These are phyloP conservation scores for rabbit (Oryctolagus cuniculus) DNA, from an alignment of 2,113 vertebrate species.

Conservation along the genomic window DNA sequence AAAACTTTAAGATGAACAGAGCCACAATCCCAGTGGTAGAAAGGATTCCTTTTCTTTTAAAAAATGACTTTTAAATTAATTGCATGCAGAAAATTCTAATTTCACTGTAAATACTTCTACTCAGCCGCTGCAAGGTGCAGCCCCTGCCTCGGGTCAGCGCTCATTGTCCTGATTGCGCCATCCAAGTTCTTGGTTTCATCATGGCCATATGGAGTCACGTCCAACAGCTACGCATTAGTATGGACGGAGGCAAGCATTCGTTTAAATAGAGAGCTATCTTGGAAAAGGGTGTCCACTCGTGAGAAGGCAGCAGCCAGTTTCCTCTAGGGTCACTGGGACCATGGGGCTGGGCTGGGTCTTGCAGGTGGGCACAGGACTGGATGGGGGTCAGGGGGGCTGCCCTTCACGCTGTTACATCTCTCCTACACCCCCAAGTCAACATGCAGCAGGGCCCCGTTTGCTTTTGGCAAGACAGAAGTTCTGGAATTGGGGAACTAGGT, in stretches of 20 bases:
- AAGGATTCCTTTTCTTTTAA: background rate
- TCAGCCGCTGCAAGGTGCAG: constrained; percentile 76
- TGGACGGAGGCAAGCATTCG: constrained; percentile 85
- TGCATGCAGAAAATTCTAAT: background rate
- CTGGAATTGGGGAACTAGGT: constrained; percentile 50
- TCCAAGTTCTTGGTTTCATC: constrained; percentile 83
- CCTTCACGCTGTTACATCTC: background rate
- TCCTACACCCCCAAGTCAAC: background rate
- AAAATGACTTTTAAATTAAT: background rate
- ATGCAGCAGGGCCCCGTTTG: background rate
- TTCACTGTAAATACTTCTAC: constrained; percentile 69
- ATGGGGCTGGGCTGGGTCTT: rapidly evolving
- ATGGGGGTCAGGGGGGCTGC: rapidly evolving
- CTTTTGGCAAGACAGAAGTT: constrained; percentile 22
- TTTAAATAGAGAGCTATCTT: constrained; percentile 87
- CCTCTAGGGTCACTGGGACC: constrained; percentile 72
- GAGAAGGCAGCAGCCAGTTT: constrained; percentile 74
- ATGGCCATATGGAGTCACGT: constrained; percentile 84
- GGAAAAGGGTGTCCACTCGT: constrained; percentile 81
- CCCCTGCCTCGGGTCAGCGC: constrained; percentile 72
- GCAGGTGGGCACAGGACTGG: rapidly evolving
- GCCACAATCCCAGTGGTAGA: background rate
- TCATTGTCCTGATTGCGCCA: constrained; percentile 82
- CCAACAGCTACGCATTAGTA: constrained; percentile 82
- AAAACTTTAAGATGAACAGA: constrained; percentile 61